Evolutionary conservation across 2,797 vertebrate species (phyloP).

Genomic region (Dicrostonyx torquatus): DNA sequence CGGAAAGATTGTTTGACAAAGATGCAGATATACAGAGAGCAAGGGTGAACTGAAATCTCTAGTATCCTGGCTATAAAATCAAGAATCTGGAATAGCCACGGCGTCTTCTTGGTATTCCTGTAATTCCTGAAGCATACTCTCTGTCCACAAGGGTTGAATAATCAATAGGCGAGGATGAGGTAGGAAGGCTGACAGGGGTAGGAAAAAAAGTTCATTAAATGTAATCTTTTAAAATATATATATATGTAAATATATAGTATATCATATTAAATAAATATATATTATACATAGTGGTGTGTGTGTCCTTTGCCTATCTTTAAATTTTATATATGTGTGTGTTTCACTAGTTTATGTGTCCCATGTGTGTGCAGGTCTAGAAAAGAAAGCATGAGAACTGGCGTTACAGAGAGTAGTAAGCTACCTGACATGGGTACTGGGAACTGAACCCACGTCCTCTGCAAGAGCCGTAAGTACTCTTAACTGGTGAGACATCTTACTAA

Average conservation of each 20-base stretch:
- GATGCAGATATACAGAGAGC: neutral
- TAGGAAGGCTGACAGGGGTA: neutral
- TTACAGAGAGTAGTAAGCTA: too few relatives aligned
- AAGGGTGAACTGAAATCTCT: neutral
- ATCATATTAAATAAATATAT: neutral
- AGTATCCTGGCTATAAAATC: neutral
- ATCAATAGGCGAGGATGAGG: neutral
- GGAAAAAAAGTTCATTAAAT: neutral
- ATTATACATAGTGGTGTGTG: neutral
- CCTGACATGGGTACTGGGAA: neutral
- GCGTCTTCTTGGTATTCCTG: neutral
- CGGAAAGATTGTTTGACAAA: neutral
- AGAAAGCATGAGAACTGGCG: too few relatives aligned
- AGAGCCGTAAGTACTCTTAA: neutral
- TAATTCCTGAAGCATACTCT: neutral
- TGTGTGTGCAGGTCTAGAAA: neutral
- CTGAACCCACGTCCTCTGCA: neutral
- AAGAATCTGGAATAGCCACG: neutral
- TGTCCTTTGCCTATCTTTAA: neutral
- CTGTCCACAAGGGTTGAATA: fast-evolving
- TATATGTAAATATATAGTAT: neutral
- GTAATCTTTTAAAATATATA: neutral
- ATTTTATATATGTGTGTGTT: neutral
- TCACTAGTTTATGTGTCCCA: neutral
- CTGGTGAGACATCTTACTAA: neutral